Base-by-base conservation (phyloP, 2,888 invertebrate genomes). In the Trachelus tabidus region DNA sequence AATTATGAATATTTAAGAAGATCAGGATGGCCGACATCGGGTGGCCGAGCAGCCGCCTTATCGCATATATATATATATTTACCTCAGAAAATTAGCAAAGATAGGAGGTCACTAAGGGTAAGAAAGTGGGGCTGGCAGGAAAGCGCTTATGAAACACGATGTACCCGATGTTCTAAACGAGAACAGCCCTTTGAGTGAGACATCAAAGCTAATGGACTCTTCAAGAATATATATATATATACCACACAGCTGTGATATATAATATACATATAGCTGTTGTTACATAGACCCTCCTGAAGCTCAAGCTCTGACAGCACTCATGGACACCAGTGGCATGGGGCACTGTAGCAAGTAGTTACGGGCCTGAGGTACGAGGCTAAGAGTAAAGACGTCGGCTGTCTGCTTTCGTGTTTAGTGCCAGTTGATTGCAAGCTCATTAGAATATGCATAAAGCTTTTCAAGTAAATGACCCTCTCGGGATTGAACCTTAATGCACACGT, bases 161-260 rank as follows among this genome's bases (percentile, higher is more conserved):
- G 89, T 89, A 89, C 83, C 86, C 87, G 88, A 87, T 85, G 85
- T 74, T 73, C 86, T 84, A 89, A 89, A 89, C 88, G 88, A 83
- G 83, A 85, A 84, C 85, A 84, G 86, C 88, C 89, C 90, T 90
- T 90, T 90, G 90, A 90, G 88, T 87, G 85, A 83, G 86, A 87
- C 90, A 87, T 89, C 90, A 89, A 90, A 90, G 90, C 90, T 90
- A 90, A 90, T 90, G 90, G 89, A 89, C 81, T 74, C 76, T 73
- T 73, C 74, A 30, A 34, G 31, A 34, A 71, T 31, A 4, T 15
- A 15, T 30, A 30, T 69, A 30, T 12, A 33, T 69, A 31, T 31
- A 15, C 31, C 11, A 31, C 30, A 31, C 12, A 71, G 71, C 71
- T 33, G 3, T 56, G 40, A 56, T 56, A 56, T 56, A 56, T 56